These are phyloP conservation scores for Oasisia sp. DNA, from an alignment of 2,888 invertebrate species.

Conservation along the genomic window DNA sequence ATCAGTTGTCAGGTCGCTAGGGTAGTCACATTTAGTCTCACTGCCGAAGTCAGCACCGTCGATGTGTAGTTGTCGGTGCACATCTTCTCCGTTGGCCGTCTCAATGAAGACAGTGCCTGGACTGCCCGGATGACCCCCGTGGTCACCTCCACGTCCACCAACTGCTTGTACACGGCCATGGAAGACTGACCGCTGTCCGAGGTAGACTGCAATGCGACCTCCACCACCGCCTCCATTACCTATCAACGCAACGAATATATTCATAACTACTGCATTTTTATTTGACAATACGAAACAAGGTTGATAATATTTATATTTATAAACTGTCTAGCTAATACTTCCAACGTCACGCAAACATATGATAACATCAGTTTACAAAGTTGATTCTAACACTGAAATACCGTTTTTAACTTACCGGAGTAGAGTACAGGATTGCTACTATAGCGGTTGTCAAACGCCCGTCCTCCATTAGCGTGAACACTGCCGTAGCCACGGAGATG, in stretches of 20 bases:
- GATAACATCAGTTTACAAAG: background rate
- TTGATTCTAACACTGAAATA: background rate
- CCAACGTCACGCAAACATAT: background rate
- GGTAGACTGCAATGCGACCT: constrained; percentile 46
- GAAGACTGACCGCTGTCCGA: constrained; percentile 43
- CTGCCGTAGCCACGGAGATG: constrained; percentile 46
- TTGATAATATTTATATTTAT: background rate
- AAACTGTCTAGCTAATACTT: background rate
- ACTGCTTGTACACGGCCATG: constrained; percentile 43
- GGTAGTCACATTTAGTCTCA: background rate
- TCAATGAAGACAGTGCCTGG: constrained; percentile 44
- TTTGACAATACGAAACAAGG: background rate
- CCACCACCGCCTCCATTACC: constrained; percentile 42
- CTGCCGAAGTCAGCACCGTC: background rate
- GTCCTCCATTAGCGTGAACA: constrained; percentile 46
- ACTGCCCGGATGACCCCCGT: constrained; percentile 19
- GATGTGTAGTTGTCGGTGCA: background rate
- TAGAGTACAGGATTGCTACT: no score
- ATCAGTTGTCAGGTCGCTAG: background rate
- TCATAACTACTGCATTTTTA: background rate
- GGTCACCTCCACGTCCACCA: constrained; percentile 43
- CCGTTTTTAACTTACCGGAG: background rate
- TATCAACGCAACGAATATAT: background rate
- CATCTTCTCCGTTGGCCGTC: background rate
- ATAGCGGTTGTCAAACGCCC: background rate